phyloP scores from a whole-genome alignment of 2,888 invertebrate genomes.

The Parnassius apollo region DNA sequence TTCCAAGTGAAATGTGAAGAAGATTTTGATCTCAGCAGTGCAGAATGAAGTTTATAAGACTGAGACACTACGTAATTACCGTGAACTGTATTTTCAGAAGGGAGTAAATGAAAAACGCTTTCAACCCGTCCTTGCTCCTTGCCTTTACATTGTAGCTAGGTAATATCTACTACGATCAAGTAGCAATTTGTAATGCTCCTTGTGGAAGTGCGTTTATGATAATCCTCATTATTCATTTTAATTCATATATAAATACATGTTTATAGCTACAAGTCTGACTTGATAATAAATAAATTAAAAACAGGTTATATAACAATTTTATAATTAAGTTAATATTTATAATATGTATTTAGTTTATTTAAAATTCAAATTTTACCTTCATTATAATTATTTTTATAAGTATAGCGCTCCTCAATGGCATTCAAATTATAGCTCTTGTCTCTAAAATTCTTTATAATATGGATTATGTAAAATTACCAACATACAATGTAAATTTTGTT shows the following conservation, averaged over 20 bases:
- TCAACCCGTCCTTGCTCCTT: slow-evolving; percentile 80
- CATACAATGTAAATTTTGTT: slow-evolving; percentile 41
- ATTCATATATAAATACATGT: slow-evolving; percentile 32
- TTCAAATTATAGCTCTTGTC: slow-evolving; percentile 2
- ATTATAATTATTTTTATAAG: not conserved
- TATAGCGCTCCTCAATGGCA: not conserved
- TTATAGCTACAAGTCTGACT: too few relatives aligned
- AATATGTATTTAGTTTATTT: too few relatives aligned
- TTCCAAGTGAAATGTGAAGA: slow-evolving; percentile 21
- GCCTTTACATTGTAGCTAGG: slow-evolving; percentile 78
- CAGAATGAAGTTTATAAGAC: slow-evolving; percentile 75
- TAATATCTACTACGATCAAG: slow-evolving; percentile 60
- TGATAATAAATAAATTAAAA: too few relatives aligned
- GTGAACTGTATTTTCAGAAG: slow-evolving; percentile 72
- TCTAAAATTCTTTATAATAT: slow-evolving; percentile 23
- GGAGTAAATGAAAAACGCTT: slow-evolving; percentile 75
- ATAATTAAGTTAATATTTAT: too few relatives aligned
- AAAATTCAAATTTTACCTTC: too few relatives aligned
- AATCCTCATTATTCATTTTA: slow-evolving; percentile 44
- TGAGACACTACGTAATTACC: slow-evolving; percentile 75
- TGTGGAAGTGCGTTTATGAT: slow-evolving; percentile 62
- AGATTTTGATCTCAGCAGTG: slow-evolving; percentile 53
- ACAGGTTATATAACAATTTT: too few relatives aligned
- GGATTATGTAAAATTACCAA: slow-evolving; percentile 22
- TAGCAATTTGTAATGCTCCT: slow-evolving; percentile 53